Evolutionary conservation across 2,888 invertebrate genomes (phyloP), one percentile per base, ranked within the genome.

Genomic region (Luffia ferchaultella): DNA sequence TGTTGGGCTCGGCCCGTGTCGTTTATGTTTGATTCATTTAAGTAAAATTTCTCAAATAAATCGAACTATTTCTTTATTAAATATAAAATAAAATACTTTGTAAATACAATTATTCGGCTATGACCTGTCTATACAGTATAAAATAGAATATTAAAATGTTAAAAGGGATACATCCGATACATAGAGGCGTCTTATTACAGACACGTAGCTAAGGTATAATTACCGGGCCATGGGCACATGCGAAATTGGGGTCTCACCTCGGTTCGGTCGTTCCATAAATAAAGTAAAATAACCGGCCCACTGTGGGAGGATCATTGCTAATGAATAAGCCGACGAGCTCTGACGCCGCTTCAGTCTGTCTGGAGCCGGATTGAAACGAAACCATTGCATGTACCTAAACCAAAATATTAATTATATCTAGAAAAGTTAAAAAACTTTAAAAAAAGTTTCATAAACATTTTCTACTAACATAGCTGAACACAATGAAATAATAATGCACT

Each of bases 241-340:
- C 83, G 71, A 83, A 82, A 83, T 83, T 82, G 77, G 83, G 79
- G 82, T 82, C 78, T 80, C 80, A 80, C 80, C 80, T 80, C 77
- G 70, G 57, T 68, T 65, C 70, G 68, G 65, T 71, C 49, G 49
- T 69, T 67, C 69, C 73, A 73, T 80, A 80, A 80, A 82, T 82
- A 83, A 83, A 79, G 68, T 68, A 79, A 83, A 78, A 80, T 77
- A 72, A 45, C 50, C 46, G 53, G 46, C 50, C 19, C 18, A 17
- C 15, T n/a, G 65, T 78, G 79, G 82, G 80, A 78, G 76, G 80
- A 79, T 74, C 69, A 74, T 63, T 70, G 65, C 76, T 82, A 83
- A 82, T 82, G 82, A 78, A 78, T 76, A 77, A 76, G 69, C 64
- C 60, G 65, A 61, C 52, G 55, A 50, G 48, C 43, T 50, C 48